These are phyloP conservation scores for Noctua fimbriata DNA, from an alignment of 2,888 invertebrate genomes.

Conservation along the genomic window DNA sequence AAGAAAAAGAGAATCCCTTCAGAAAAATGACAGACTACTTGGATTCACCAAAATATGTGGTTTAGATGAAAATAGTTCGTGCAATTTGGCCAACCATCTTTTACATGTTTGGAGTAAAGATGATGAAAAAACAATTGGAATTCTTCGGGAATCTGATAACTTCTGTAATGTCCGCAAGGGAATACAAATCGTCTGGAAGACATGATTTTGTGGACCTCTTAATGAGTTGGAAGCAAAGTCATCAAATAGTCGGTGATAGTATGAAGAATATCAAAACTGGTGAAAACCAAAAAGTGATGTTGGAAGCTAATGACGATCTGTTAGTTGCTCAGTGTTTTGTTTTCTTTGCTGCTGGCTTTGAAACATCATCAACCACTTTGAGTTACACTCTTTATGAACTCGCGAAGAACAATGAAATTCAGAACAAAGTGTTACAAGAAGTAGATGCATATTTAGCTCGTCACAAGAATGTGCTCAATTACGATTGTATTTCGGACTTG, in stretches of 20 bases:
- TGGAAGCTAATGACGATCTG: conserved; percentile 55
- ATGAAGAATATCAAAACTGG: conserved; percentile 55
- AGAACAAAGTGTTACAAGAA: conserved; percentile 51
- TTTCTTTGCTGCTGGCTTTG: conserved; percentile 66
- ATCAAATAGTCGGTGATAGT: conserved; percentile 69
- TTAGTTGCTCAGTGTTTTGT: conserved; percentile 63
- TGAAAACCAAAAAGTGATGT: conserved; percentile 45
- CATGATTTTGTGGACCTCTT: conserved; percentile 68
- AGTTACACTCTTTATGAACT: conserved; percentile 58
- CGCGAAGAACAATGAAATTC: conserved; percentile 57
- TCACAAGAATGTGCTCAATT: conserved; percentile 57
- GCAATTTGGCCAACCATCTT: conserved; percentile 49
- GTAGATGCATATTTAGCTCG: conserved; percentile 53
- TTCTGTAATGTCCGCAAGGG: conserved; percentile 56
- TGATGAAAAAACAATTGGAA: conserved; percentile 35
- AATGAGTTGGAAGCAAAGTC: conserved; percentile 59
- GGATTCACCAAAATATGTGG: conserved; percentile 22
- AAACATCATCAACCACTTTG: conserved; percentile 61
- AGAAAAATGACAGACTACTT: conserved; percentile 3
- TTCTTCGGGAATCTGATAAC: conserved; percentile 58
- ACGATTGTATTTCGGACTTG: conserved; percentile 66
- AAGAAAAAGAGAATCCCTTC: conserved; percentile 38
- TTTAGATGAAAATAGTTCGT: conserved; percentile 21
- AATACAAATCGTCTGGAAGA: conserved; percentile 54
- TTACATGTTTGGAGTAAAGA: conserved; percentile 34